A percentile compares a stretch with the other conserved stretches of the same genome.
These are phyloP conservation scores for Phymanthus crucifer DNA, from an alignment of 92 coral and sea anemone genomes.

Conservation along the genomic window DNA sequence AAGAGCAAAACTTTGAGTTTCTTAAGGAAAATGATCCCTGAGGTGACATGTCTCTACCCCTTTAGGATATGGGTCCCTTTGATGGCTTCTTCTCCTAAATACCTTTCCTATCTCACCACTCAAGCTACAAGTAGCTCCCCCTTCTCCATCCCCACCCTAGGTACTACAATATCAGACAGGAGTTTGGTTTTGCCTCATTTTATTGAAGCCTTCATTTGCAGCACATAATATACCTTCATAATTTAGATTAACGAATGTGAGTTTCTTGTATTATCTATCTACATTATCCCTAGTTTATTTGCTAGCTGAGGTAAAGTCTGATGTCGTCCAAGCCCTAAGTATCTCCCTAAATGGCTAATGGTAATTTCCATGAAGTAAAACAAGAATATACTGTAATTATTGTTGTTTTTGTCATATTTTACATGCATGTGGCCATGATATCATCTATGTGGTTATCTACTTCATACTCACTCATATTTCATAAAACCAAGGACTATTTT, in stretches of 20 bases:
- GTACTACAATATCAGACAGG: neutral
- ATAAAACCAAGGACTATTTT: neutral
- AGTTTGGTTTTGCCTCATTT: constrained; percentile 1
- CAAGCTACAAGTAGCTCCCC: neutral
- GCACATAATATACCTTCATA: neutral
- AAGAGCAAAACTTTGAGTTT: no score
- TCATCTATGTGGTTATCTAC: neutral
- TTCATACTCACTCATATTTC: neutral
- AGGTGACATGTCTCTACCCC: no score
- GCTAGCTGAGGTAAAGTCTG: neutral
- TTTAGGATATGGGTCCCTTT: no score
- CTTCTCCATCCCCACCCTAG: neutral
- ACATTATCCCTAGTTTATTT: neutral
- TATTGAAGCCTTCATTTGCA: constrained; percentile 6
- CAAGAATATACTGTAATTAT: neutral
- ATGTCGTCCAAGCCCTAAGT: neutral
- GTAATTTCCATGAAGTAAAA: neutral
- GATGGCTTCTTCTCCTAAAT: neutral
- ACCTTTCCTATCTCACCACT: neutral
- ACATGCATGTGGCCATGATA: constrained; percentile 1
- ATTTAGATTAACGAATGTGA: neutral
- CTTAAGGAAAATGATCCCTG: no score
- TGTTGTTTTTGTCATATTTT: neutral
- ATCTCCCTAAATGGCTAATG: neutral
- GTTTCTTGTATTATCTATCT: neutral